These are phyloP conservation scores for Lasius fuliginosus DNA, from an alignment of 2,888 invertebrate genomes.

Conservation along the genomic window DNA sequence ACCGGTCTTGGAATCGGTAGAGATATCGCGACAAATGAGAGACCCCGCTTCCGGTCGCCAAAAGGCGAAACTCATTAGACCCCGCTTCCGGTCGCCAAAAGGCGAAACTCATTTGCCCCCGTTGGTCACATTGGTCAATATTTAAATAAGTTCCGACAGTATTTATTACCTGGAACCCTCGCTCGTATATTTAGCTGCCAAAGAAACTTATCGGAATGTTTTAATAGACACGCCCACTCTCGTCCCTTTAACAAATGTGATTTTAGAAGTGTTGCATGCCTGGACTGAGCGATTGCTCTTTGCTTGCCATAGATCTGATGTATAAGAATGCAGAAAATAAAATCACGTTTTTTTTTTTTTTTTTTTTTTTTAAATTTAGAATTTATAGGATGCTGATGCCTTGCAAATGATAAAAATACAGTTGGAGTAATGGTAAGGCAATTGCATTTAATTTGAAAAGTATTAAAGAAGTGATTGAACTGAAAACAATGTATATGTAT, in stretches of 20 bases:
- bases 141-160: slow-evolving; percentile 32
- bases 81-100: background rate
- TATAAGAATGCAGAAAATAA: slow-evolving; percentile 6
- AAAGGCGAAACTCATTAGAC: slow-evolving; percentile 6
- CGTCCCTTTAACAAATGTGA: slow-evolving; percentile 16
- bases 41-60: background rate
- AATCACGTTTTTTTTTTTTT: background rate
- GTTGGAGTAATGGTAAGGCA: background rate
- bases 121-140: background rate
- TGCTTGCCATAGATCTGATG: background rate
- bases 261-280: background rate
- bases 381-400: background rate
- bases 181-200: background rate
- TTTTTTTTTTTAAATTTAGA: background rate
- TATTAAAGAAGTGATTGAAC: no score
- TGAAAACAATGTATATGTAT: no score
- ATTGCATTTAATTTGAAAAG: background rate
- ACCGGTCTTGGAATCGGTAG: slow-evolving; percentile 9
- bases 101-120: slow-evolving; percentile 9
- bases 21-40: background rate
- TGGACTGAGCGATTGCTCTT: background rate
- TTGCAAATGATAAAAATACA: background rate
- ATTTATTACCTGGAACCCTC: background rate
- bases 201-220: slow-evolving; percentile 10
- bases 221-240: background rate